Evolutionary conservation across 2,888 invertebrate species (phyloP).

Genomic region (Nudaria mundana): DNA sequence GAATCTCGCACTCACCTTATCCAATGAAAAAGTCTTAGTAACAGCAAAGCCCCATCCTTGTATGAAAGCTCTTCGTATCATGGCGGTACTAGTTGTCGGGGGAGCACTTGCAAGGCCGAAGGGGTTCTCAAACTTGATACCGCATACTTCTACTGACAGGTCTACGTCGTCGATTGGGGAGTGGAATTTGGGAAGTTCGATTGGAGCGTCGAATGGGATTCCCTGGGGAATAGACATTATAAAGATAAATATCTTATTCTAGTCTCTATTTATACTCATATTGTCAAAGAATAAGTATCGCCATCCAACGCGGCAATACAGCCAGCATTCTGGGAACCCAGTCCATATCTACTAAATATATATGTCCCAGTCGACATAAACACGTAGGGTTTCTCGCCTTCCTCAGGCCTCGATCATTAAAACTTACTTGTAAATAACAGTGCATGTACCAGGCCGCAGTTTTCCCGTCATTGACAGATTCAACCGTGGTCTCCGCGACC

Average conservation of each 20-base stretch:
- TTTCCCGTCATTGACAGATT: constrained; percentile 99
- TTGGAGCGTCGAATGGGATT: constrained; percentile 81
- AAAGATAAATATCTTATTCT: no score
- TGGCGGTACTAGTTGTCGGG: constrained; percentile 95
- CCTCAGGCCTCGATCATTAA: no score
- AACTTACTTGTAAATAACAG: constrained; percentile 89
- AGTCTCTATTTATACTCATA: no score
- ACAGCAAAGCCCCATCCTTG: constrained; percentile 99
- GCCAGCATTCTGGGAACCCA: no score
- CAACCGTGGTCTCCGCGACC: constrained; percentile 97
- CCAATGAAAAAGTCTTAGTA: constrained; percentile 97
- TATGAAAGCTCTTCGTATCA: constrained; percentile 97
- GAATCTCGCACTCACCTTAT: constrained; percentile 90
- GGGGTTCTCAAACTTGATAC: constrained; percentile 96
- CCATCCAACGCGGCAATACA: no score
- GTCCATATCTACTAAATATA: no score
- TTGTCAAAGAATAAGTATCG: no score
- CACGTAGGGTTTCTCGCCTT: no score
- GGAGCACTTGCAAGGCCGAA: constrained; percentile 99
- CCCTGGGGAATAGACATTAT: constrained; percentile 61
- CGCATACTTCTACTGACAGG: constrained; percentile 95
- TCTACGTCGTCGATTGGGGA: constrained; percentile 97
- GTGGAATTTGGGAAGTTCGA: constrained; percentile 94
- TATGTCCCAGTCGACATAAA: no score
- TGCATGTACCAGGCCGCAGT: constrained; percentile 98